A percentile compares a stretch with the other conserved stretches of the same genome.
Evolutionary conservation across 2,888 invertebrate genomes (phyloP).

Genomic region (Pseudococcus longispinus): DNA sequence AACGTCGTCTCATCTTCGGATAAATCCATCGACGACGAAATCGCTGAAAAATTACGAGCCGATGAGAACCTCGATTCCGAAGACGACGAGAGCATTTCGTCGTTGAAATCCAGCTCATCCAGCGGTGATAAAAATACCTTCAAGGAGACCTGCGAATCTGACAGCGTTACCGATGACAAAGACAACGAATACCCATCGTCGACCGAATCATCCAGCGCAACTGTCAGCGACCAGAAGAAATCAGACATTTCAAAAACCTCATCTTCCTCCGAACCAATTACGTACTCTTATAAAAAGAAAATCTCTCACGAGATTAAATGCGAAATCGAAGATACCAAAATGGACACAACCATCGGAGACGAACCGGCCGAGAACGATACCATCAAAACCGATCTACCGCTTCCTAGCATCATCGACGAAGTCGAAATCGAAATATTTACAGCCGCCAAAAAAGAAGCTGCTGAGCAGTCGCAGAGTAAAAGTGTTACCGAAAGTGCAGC

Average conservation of each 20-base stretch:
- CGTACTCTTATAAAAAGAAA: constrained; percentile 3
- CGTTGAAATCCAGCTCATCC: background rate
- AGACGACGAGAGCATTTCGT: constrained; percentile 11
- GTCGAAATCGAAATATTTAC: constrained; percentile 38
- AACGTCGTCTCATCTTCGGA: background rate
- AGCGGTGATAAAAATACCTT: background rate
- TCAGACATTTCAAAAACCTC: background rate
- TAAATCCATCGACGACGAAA: background rate
- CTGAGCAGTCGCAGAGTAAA: background rate
- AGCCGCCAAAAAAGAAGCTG: background rate
- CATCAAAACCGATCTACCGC: background rate
- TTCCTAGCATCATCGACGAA: constrained; percentile 21
- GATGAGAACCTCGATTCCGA: constrained; percentile 21
- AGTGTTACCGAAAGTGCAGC: background rate
- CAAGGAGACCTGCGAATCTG: background rate
- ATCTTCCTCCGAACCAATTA: background rate
- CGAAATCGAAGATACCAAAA: background rate
- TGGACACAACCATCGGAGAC: background rate
- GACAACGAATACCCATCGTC: background rate
- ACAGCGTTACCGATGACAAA: constrained; percentile 3
- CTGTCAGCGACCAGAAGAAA: background rate
- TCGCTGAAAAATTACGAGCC: constrained; percentile 6
- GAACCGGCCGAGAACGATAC: background rate
- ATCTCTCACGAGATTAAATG: background rate
- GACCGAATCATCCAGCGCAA: background rate